These are phyloP conservation scores for Bombylius discolor DNA, from an alignment of 2,888 invertebrate species.

Conservation along the genomic window DNA sequence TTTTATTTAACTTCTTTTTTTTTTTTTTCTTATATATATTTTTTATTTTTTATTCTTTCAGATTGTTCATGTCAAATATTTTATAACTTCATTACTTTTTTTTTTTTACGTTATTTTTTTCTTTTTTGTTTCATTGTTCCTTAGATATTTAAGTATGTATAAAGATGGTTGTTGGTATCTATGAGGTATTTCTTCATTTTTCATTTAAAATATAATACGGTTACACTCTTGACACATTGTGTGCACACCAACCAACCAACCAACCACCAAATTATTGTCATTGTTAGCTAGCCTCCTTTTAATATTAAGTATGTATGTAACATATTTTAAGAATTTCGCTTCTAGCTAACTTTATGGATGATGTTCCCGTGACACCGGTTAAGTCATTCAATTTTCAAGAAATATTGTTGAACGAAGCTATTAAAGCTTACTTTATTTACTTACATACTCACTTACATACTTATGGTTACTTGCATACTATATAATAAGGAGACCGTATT, in stretches of 20 bases:
- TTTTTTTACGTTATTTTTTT: not conserved
- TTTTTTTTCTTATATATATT: too few species aligned
- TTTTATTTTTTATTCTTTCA: not conserved
- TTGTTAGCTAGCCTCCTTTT: not conserved
- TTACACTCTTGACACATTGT: constrained; percentile 19
- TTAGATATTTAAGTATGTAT: constrained; percentile 2
- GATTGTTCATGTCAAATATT: constrained; percentile 10
- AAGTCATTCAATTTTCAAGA: constrained; percentile 11
- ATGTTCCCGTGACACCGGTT: constrained; percentile 17
- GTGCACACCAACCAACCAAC: constrained; percentile 13
- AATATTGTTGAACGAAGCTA: not conserved
- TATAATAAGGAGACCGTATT: too few species aligned
- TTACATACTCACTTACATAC: not conserved
- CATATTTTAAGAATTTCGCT: constrained; percentile 11
- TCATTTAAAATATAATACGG: constrained; percentile 17
- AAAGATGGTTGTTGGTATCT: not conserved
- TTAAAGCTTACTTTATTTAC: not conserved
- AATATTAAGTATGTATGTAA: constrained; percentile 6
- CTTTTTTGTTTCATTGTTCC: not conserved
- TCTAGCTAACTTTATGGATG: constrained; percentile 10
- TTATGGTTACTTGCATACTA: not conserved
- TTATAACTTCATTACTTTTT: constrained; percentile 12
- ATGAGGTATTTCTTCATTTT: constrained; percentile 11
- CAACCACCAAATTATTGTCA: constrained; percentile 2
- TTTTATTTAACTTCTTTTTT: not conserved